Evolutionary conservation across 1,140 invertebrate genomes (phyloP), one percentile per base, ranked within the genome.

Genomic region (Amyelois transitella): DNA sequence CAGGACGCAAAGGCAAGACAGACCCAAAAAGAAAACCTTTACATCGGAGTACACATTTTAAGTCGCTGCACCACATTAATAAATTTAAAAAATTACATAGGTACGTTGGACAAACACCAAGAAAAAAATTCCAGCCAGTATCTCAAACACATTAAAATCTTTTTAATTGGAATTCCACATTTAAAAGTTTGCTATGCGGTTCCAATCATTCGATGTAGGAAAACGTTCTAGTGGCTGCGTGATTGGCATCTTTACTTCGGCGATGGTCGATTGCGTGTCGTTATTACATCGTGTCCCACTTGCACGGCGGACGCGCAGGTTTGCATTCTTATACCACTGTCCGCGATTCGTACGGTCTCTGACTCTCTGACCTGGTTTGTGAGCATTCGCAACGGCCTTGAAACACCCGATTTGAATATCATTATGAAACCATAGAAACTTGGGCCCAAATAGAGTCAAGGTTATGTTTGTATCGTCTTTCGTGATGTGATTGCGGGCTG

Each of bases 261-360:
- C 53, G 58, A 25, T 68, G 69, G 65, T 56, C 66, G 53, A 60
- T 77, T 78, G 69, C 74, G 65, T 68, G 55, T 43, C 20, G 25
- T 21, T 45, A 57, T 80, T 80, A 77, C 72, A 59, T 75, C 61
- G 62, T 65, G 72, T 64, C 67, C 71, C 56, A 75, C 66, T 71
- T 73, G 53, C 43, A 24, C 14, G 28, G 45, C 51, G 58, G 53
- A 56, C 55, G 51, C 56, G 54, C 55, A 60, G 59, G 22, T 28
- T 51, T 52, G 62, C 69, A 67, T 64, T 69, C 64, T 61, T 62
- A 50, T 28, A 44, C 51, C 22, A 49, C 22, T 45, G 53, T 59
- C 62, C 45, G 53, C 60, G n/a, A 48, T 48, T 21, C 18, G 45
- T 21, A 19, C 12, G 32, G 32, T 38, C 32, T 38, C 32, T 17